Evolutionary conservation across 2,113 vertebrate species (phyloP), one percentile per base, ranked within the genome.

Genomic region (Plestiodon gilberti): DNA sequence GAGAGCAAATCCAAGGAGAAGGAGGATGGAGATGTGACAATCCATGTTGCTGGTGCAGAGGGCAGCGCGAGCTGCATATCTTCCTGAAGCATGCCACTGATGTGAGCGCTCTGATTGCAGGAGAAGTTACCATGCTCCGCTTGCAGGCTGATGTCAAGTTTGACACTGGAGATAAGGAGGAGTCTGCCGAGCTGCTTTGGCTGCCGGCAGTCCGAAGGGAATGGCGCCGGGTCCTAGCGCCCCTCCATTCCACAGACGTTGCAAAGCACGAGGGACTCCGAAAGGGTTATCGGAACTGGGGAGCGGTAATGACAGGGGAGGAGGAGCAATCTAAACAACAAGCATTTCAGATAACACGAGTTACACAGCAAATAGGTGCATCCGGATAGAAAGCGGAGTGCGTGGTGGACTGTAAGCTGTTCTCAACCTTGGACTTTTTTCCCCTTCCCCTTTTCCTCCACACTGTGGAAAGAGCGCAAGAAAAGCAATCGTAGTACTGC

Each of bases 21-120:
- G 93, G 89, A 96, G 95, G 82, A 96, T 94, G 93, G 93, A 94
- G 96, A 96, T 93, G 95, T 95, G 97, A 96, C 97, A 97, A 96
- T 97, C 98, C 98, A 98, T 99, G 97, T 97, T 97, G 97, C 97
- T 95, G 96, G 96, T 96, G 97, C 97, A 97, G 96, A 96, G 95
- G 94, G 96, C 93, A 96, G 95, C 89, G 95, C 95, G 96, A 97
- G 97, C 97, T 95, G 96, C 98, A 98, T 97, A 97, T 97, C 98
- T 98, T 97, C 98, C 96, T 95, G 96, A 96, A 98, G 98, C 97
- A 94, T 96, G 96, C 98, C 98, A 97, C 97, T 96, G 97, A 96
- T 97, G 96, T 97, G 98, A 96, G 95, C 88, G 96, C 96, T 93
- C 93, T 93, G 95, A 90, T 83, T 74, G 95, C 94, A 81, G 94